Evolutionary conservation across 2,797 vertebrate species (phyloP).

Genomic region (Cirrhinus molitorella): DNA sequence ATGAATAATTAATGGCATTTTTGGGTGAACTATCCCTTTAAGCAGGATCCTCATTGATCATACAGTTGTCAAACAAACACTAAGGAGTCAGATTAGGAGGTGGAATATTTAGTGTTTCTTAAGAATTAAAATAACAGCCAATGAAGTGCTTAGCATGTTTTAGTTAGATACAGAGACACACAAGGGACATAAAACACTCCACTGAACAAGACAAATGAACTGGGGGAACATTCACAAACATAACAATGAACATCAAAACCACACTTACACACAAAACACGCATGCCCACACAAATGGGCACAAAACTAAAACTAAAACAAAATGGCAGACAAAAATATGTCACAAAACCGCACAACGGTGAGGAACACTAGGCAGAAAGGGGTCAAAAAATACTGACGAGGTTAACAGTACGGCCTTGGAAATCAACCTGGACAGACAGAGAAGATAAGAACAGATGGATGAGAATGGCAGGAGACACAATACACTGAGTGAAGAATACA

Average conservation of each 20-base stretch:
- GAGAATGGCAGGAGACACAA: neutral
- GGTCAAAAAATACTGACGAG: conserved; percentile 52
- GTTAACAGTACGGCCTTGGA: conserved; percentile 40
- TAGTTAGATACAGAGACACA: conserved; percentile 59
- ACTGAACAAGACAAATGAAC: conserved; percentile 42
- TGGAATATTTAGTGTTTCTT: conserved; percentile 45
- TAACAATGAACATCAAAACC: conserved; percentile 19
- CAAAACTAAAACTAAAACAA: conserved; percentile 54
- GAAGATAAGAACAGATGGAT: conserved; percentile 12
- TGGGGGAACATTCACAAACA: conserved; percentile 43
- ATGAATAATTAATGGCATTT: too few relatives aligned
- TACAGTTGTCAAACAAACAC: conserved; percentile 26
- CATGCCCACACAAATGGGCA: conserved; percentile 36
- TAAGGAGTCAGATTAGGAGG: neutral
- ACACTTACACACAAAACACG: conserved; percentile 21
- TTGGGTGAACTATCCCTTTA: too few relatives aligned
- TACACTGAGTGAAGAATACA: neutral
- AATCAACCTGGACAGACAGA: conserved; percentile 69
- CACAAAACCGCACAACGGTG: conserved; percentile 57
- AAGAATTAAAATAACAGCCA: conserved; percentile 43
- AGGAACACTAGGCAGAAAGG: conserved; percentile 38
- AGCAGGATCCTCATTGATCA: neutral
- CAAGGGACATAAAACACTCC: conserved; percentile 47
- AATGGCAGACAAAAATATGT: conserved; percentile 46
- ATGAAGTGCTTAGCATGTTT: conserved; percentile 57